phyloP scores from a whole-genome alignment of 1,140 invertebrate species.

The Pseudomyrmex pallidus region DNA sequence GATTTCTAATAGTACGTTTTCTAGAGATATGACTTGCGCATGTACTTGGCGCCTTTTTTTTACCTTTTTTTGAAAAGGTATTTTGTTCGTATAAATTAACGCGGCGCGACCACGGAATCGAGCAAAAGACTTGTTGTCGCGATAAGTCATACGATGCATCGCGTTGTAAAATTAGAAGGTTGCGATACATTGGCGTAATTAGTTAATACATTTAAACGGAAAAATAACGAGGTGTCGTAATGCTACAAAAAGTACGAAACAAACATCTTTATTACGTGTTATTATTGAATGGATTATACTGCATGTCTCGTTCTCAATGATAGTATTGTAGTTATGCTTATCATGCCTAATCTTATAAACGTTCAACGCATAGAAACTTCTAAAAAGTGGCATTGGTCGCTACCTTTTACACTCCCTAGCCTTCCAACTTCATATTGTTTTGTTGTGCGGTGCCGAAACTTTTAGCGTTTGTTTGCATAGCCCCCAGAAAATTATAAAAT shows the following conservation, averaged over 20 bases:
- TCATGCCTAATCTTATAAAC: too few relatives aligned
- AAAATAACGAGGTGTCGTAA: neutral
- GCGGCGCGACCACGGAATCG: neutral
- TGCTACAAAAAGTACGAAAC: neutral
- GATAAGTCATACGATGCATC: constrained; percentile 24
- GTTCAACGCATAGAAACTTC: too few relatives aligned
- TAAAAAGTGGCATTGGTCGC: neutral
- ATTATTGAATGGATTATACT: too few relatives aligned
- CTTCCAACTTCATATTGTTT: neutral
- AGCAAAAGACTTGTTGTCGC: constrained; percentile 10
- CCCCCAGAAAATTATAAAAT: too few relatives aligned
- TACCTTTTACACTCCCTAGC: neutral
- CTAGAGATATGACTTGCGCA: too few relatives aligned
- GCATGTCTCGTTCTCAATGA: too few relatives aligned
- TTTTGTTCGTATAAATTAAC: constrained; percentile 43
- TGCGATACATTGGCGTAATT: neutral
- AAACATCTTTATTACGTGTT: neutral
- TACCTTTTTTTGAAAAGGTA: too few relatives aligned
- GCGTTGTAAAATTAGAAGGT: constrained; percentile 20
- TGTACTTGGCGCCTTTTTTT: too few relatives aligned
- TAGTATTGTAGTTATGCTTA: too few relatives aligned
- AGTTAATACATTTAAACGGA: neutral
- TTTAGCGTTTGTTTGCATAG: neutral
- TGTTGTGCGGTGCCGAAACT: neutral
- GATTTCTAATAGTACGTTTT: too few relatives aligned